These are phyloP conservation scores for Phenganax stokvisi DNA, from an alignment of 92 coral and sea anemone species.

Conservation along the genomic window DNA sequence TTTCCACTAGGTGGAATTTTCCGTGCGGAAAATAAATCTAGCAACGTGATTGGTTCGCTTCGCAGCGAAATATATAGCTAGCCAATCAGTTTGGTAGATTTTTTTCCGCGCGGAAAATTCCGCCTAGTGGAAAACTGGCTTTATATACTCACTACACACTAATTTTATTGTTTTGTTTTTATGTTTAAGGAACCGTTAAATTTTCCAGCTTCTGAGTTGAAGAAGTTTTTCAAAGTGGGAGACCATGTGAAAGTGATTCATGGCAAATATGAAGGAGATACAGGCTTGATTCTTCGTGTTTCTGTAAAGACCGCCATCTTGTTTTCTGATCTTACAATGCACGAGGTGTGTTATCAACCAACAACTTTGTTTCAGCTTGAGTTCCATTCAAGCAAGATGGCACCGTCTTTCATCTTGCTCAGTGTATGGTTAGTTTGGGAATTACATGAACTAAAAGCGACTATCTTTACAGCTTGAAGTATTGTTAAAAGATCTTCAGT, in stretches of 20 bases:
- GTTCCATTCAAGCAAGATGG: neutral
- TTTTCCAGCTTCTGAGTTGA: slow-evolving; percentile 76
- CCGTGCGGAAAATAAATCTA: too few relatives aligned
- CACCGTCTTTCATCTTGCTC: neutral
- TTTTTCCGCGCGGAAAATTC: too few relatives aligned
- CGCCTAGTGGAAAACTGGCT: too few relatives aligned
- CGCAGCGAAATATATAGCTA: too few relatives aligned
- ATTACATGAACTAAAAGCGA: neutral
- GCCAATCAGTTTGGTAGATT: too few relatives aligned
- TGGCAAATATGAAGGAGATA: slow-evolving; percentile 97
- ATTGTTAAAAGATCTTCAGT: slow-evolving; percentile 87
- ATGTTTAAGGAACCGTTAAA: slow-evolving; percentile 72
- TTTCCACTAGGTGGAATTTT: too few relatives aligned
- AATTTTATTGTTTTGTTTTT: neutral
- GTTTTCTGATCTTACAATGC: slow-evolving; percentile 97
- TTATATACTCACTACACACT: neutral
- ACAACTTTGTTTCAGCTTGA: neutral
- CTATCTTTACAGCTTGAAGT: slow-evolving; percentile 63
- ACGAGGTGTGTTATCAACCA: slow-evolving; percentile 58
- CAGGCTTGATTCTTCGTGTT: slow-evolving; percentile 90
- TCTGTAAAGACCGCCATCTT: slow-evolving; percentile 72
- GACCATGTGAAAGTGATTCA: slow-evolving; percentile 95
- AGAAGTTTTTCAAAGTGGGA: slow-evolving; percentile 97
- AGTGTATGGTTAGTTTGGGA: neutral
- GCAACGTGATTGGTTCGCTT: too few relatives aligned